phyloP scores from a whole-genome alignment of 2,888 invertebrate species.

The Drosophila rellima region DNA sequence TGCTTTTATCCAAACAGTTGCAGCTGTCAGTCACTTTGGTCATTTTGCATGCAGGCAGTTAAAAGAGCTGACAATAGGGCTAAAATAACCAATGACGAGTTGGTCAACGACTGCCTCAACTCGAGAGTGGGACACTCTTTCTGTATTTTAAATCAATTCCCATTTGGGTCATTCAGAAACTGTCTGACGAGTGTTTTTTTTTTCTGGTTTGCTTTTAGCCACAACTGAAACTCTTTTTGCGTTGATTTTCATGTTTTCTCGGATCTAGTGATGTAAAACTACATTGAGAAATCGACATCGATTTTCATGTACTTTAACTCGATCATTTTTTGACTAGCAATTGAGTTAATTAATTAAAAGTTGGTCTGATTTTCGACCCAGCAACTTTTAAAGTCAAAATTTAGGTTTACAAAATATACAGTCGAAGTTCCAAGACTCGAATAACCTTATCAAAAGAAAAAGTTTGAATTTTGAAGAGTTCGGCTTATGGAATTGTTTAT shows the following conservation, averaged over 20 bases:
- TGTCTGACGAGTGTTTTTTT: background rate
- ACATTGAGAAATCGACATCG: no score
- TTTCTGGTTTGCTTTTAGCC: background rate
- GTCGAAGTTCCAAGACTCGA: no score
- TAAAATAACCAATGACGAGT: background rate
- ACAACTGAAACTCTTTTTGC: background rate
- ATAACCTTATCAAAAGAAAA: no score
- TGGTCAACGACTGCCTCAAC: slow-evolving; percentile 25
- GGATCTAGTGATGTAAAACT: no score
- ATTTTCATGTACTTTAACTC: no score
- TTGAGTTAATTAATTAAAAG: no score
- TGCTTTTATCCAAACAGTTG: slow-evolving; percentile 4
- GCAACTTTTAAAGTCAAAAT: no score
- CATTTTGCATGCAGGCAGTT: slow-evolving; percentile 12
- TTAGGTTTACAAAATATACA: no score
- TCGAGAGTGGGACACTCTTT: slow-evolving; percentile 4
- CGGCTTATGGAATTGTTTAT: no score
- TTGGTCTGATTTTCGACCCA: no score
- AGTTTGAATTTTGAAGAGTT: no score
- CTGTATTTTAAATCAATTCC: slow-evolving; percentile 24
- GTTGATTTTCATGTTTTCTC: background rate
- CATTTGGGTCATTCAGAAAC: slow-evolving; percentile 17
- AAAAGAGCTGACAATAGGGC: slow-evolving; percentile 35
- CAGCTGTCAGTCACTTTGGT: slow-evolving; percentile 11
- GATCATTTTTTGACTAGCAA: no score